These are phyloP conservation scores for Agonopterix subpropinquella DNA, from an alignment of 2,888 invertebrate genomes.

Conservation along the genomic window DNA sequence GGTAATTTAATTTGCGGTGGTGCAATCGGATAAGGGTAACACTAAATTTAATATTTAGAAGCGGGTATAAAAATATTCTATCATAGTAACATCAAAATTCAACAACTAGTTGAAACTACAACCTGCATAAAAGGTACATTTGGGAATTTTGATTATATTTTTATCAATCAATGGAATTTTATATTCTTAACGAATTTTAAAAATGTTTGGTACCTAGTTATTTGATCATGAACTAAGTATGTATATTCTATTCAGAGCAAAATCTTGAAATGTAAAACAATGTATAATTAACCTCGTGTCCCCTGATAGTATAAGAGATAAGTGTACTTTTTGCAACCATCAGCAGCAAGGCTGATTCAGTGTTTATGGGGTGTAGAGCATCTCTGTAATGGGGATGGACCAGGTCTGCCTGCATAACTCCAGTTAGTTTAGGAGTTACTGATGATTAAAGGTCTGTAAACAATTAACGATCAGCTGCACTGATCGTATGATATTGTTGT, in stretches of 20 bases:
- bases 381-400: too few relatives aligned
- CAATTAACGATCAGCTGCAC: too few relatives aligned
- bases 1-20: not conserved
- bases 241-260: not conserved
- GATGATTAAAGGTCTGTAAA: too few relatives aligned
- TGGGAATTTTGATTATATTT: slow-evolving; percentile 5
- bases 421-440: too few relatives aligned
- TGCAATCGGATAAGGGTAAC: slow-evolving; percentile 4
- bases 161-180: not conserved
- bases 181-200: not conserved
- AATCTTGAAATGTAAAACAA: not conserved
- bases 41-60: slow-evolving; percentile 17
- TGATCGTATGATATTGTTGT: too few relatives aligned
- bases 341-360: too few relatives aligned
- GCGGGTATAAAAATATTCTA: slow-evolving; percentile 60
- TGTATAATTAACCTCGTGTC: not conserved
- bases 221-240: not conserved
- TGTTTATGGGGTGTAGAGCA: too few relatives aligned
- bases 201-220: not conserved
- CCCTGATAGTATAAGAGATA: too few relatives aligned
- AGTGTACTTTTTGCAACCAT: too few relatives aligned
- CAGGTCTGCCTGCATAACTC: too few relatives aligned
- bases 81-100: slow-evolving; percentile 22
- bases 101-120: slow-evolving; percentile 33
- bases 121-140: slow-evolving; percentile 24